Percentiles rank a stretch among this genome's conserved stretches.
phyloP scores from a whole-genome alignment of 2,888 invertebrate species.

The Drosophila lacicola region DNA sequence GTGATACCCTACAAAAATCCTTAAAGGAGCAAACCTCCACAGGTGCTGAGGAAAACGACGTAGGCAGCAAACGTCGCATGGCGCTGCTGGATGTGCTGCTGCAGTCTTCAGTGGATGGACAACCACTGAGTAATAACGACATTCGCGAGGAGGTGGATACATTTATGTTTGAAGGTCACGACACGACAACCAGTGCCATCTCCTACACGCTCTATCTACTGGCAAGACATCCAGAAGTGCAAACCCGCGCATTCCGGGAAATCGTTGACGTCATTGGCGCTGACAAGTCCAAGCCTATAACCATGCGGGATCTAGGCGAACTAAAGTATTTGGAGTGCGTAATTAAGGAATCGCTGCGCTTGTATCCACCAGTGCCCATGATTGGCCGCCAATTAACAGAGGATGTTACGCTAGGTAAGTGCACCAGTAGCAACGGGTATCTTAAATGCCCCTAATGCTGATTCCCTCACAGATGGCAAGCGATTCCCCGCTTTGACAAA shows the following conservation, averaged over 20 bases:
- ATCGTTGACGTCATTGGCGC: slow-evolving; percentile 76
- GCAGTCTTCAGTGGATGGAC: slow-evolving; percentile 86
- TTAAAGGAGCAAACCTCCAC: slow-evolving; percentile 36
- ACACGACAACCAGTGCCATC: slow-evolving; percentile 83
- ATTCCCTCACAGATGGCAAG: slow-evolving; percentile 70
- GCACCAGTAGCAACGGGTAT: neutral
- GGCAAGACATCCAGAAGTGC: slow-evolving; percentile 80
- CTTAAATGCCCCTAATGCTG: fast-evolving
- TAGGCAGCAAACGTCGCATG: slow-evolving; percentile 87
- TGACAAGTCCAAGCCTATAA: slow-evolving; percentile 60
- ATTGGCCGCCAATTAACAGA: slow-evolving; percentile 87
- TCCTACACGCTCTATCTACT: slow-evolving; percentile 78
- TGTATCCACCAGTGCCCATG: slow-evolving; percentile 89
- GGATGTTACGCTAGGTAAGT: slow-evolving; percentile 86
- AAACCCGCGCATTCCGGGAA: slow-evolving; percentile 78
- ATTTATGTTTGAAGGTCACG: slow-evolving; percentile 87
- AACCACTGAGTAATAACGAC: slow-evolving; percentile 87
- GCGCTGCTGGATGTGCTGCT: slow-evolving; percentile 89
- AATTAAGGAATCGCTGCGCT: slow-evolving; percentile 88
- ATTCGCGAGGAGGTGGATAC: slow-evolving; percentile 90
- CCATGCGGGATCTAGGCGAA: slow-evolving; percentile 75
- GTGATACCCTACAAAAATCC: slow-evolving; percentile 50
- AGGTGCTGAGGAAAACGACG: slow-evolving; percentile 60
- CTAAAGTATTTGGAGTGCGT: slow-evolving; percentile 87
- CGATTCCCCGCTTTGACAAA: slow-evolving; percentile 73